Evolutionary conservation across 2,113 vertebrate genomes (phyloP).

Genomic region (Todiramphus chloris): DNA sequence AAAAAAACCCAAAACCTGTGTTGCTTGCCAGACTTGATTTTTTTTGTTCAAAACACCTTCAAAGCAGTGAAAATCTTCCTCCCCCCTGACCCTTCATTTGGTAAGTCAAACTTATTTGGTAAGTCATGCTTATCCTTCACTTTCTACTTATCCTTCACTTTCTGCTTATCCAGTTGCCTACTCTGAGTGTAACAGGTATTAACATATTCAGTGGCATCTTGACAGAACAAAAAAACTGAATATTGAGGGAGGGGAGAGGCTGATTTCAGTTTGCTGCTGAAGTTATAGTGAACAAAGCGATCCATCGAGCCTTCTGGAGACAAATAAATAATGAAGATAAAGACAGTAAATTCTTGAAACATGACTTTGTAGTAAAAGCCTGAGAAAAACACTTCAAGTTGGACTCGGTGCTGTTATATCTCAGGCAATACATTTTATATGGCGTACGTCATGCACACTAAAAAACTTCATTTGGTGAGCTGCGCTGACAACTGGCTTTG

Average conservation of each 20-base stretch:
- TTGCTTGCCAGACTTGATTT: neutral
- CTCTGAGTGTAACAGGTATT: neutral
- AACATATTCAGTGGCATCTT: neutral
- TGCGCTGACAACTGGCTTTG: constrained; percentile 24
- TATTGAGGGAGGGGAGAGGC: neutral
- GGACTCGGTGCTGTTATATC: constrained; percentile 10
- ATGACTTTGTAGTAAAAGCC: neutral
- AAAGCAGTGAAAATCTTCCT: neutral
- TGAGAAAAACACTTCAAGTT: neutral
- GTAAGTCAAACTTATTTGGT: neutral
- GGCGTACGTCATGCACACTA: constrained; percentile 23
- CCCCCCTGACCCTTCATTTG: neutral
- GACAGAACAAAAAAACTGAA: neutral
- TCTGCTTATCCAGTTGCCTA: neutral
- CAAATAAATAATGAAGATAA: constrained; percentile 19
- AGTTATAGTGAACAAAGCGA: neutral
- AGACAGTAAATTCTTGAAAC: constrained; percentile 40
- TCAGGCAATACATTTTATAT: constrained; percentile 48
- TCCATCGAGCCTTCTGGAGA: neutral
- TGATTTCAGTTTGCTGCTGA: constrained; percentile 12
- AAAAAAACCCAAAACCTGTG: neutral
- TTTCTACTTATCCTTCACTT: neutral
- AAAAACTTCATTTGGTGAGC: constrained; percentile 23
- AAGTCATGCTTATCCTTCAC: neutral
- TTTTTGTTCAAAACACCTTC: neutral